phyloP scores from a whole-genome alignment of 1,140 invertebrate species.

The Caerostris extrusa region DNA sequence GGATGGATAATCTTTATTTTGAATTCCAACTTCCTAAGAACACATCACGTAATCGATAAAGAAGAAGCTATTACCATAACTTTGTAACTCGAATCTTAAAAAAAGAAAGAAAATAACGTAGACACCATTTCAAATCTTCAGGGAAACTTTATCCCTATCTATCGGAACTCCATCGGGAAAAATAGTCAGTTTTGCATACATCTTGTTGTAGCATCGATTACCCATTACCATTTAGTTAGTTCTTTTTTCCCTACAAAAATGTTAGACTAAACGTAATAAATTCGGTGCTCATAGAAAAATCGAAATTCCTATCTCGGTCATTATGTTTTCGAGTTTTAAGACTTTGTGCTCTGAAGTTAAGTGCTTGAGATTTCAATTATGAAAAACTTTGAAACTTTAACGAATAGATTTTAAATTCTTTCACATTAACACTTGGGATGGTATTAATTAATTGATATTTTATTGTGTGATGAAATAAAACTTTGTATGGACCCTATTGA shows the following conservation, averaged over 20 bases:
- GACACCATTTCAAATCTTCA: conserved; percentile 9
- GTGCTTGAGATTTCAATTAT: not conserved
- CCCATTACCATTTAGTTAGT: conserved; percentile 2
- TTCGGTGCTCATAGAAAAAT: not conserved
- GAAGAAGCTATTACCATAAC: not conserved
- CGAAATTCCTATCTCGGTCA: not conserved
- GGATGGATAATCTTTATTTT: too few relatives aligned
- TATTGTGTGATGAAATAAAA: too few relatives aligned
- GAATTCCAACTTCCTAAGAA: too few relatives aligned
- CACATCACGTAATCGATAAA: too few relatives aligned
- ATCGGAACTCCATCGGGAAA: not conserved
- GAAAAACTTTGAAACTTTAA: not conserved
- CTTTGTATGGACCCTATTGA: too few relatives aligned
- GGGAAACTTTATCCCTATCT: not conserved
- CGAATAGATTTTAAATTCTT: too few relatives aligned
- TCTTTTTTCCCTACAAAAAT: not conserved
- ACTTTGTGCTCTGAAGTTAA: not conserved
- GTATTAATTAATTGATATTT: too few relatives aligned
- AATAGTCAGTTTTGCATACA: not conserved
- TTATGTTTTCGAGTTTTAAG: not conserved
- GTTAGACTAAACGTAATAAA: not conserved
- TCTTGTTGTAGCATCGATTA: not conserved
- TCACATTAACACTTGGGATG: too few relatives aligned
- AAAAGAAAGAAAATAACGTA: not conserved
- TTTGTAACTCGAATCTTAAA: not conserved